Evolutionary conservation across 2,797 vertebrate genomes (phyloP).

Genomic region (Rhyacichthys aspro): DNA sequence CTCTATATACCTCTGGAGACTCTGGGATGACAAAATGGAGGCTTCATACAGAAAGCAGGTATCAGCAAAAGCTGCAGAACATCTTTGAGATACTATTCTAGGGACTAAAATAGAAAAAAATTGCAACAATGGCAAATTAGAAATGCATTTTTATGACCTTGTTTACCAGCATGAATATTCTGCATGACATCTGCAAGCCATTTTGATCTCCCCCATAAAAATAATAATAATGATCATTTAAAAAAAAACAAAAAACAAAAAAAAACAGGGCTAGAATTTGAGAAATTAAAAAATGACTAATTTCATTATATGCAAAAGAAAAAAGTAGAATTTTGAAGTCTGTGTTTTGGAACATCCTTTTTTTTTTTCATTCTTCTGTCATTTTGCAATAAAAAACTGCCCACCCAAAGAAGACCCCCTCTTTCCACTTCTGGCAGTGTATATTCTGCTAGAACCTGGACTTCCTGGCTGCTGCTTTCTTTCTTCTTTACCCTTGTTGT

Average conservation of each 20-base stretch:
- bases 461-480: constrained; percentile 45
- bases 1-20: constrained; percentile 60
- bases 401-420: constrained; percentile 38
- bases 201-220: constrained; percentile 58
- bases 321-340: constrained; percentile 46
- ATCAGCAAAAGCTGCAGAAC: constrained; percentile 52
- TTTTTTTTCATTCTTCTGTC: constrained; percentile 22
- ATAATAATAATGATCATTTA: too few relatives aligned
- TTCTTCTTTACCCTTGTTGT: constrained; percentile 41
- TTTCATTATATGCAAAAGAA: constrained; percentile 73
- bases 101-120: constrained; percentile 58
- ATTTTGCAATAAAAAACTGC: constrained; percentile 46
- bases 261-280: constrained; percentile 75
- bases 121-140: constrained; percentile 56
- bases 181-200: constrained; percentile 84
- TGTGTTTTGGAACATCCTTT: constrained; percentile 55
- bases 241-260: too few relatives aligned
- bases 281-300: constrained; percentile 59
- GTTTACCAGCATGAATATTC: constrained; percentile 86
- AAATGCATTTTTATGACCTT: constrained; percentile 80
- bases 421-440: constrained; percentile 51
- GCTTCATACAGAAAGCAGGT: constrained; percentile 40
- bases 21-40: constrained; percentile 42
- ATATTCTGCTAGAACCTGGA: constrained; percentile 45
- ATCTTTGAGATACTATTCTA: constrained; percentile 56